Percentiles rank a stretch among this genome's conserved stretches.
Evolutionary conservation across 2,888 invertebrate species (phyloP).

Genomic region (Lumbricus terrestris): DNA sequence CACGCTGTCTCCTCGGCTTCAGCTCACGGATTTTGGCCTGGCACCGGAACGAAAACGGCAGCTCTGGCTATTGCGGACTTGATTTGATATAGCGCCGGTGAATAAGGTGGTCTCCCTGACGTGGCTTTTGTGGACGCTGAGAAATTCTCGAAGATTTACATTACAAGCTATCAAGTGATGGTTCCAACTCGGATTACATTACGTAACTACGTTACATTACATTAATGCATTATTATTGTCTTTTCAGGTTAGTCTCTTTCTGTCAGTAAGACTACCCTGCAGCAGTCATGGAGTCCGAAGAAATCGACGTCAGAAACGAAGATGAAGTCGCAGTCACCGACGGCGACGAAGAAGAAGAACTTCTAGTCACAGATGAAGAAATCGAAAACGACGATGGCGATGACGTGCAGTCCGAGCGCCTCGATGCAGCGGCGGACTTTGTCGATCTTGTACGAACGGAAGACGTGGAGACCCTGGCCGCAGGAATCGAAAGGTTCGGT

Average conservation of each 20-base stretch:
- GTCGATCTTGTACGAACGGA: conserved; percentile 28
- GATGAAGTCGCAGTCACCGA: neutral
- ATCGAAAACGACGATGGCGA: conserved; percentile 17
- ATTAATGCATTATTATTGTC: neutral
- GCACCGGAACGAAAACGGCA: too few species aligned
- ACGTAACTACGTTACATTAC: too few species aligned
- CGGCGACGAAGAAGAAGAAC: neutral
- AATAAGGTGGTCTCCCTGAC: too few species aligned
- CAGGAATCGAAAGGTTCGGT: conserved; percentile 26
- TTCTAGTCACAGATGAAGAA: conserved; percentile 15
- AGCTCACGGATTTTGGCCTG: too few species aligned
- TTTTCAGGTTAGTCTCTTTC: neutral
- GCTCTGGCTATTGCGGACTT: too few species aligned
- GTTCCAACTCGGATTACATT: too few species aligned
- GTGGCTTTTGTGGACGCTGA: too few species aligned
- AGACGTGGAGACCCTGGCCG: conserved; percentile 30
- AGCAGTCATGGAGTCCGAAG: neutral
- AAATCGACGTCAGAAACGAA: neutral
- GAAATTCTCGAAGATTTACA: too few species aligned
- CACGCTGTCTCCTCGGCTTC: too few species aligned
- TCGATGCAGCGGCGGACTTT: conserved; percentile 22
- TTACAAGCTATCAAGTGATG: too few species aligned
- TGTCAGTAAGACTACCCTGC: neutral
- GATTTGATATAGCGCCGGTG: too few species aligned
- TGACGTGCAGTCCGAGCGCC: neutral